Evolutionary conservation across 2,888 invertebrate genomes (phyloP).

Genomic region (Pheosia gnoma): DNA sequence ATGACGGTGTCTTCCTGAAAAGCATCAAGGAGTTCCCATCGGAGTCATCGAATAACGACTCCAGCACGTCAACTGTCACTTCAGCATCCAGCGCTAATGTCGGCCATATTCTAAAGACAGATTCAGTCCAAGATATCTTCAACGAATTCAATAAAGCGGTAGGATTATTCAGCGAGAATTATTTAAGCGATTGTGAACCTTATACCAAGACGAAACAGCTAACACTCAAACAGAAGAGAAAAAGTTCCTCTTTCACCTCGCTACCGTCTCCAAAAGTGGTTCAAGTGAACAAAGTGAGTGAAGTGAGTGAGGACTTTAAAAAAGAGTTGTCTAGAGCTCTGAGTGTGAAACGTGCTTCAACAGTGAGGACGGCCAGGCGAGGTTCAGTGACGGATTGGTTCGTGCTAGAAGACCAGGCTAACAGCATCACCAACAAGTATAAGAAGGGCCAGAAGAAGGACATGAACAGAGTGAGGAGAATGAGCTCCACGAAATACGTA

Average conservation of each 20-base stretch:
- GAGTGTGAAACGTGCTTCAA: slow-evolving; percentile 49
- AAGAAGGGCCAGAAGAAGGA: slow-evolving; percentile 69
- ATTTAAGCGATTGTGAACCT: slow-evolving; percentile 74
- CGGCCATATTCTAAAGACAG: slow-evolving; percentile 62
- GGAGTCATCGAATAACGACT: slow-evolving; percentile 61
- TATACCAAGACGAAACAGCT: slow-evolving; percentile 63
- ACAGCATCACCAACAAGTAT: slow-evolving; percentile 60
- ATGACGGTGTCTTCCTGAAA: slow-evolving; percentile 65
- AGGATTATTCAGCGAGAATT: slow-evolving; percentile 75
- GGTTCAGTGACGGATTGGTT: slow-evolving; percentile 80
- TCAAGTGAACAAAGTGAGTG: slow-evolving; percentile 66
- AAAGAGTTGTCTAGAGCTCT: slow-evolving; percentile 63
- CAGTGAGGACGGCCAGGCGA: slow-evolving; percentile 51
- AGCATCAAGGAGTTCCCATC: slow-evolving; percentile 66
- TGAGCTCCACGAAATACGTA: slow-evolving; percentile 81
- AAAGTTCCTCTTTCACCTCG: slow-evolving; percentile 68
- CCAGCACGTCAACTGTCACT: slow-evolving; percentile 64
- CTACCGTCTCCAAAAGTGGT: slow-evolving; percentile 72
- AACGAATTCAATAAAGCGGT: slow-evolving; percentile 73
- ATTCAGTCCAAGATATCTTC: slow-evolving; percentile 69
- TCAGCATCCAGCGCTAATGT: slow-evolving; percentile 66
- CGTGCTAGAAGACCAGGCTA: slow-evolving; percentile 66
- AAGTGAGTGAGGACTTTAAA: slow-evolving; percentile 72
- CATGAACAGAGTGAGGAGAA: slow-evolving; percentile 67
- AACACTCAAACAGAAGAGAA: slow-evolving; percentile 58